Percentiles rank a stretch among this genome's conserved stretches.
phyloP scores from a whole-genome alignment of 1,140 invertebrate species.

The Aphelinus certus region DNA sequence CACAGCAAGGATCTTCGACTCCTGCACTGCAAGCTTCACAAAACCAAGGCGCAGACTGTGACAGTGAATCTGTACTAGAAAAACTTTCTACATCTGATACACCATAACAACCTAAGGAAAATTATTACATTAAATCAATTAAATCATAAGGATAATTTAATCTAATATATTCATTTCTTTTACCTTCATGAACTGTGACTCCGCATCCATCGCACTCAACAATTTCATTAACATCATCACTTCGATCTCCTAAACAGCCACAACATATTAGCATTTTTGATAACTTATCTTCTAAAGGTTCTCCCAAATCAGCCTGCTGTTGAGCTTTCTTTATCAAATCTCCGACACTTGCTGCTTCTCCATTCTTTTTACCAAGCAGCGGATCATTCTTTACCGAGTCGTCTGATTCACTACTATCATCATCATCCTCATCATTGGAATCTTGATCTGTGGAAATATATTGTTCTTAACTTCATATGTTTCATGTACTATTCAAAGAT shows the following conservation, averaged over 20 bases:
- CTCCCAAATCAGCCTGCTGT: conserved; percentile 58
- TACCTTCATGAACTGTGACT: conserved; percentile 94
- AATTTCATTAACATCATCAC: conserved; percentile 94
- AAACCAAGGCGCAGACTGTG: conserved; percentile 97
- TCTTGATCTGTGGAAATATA: conserved; percentile 25
- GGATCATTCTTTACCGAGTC: conserved; percentile 63
- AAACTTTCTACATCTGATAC: conserved; percentile 91
- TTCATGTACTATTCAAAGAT: conserved; percentile 4
- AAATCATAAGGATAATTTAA: neutral
- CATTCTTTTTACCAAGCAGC: conserved; percentile 66
- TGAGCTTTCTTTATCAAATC: conserved; percentile 68
- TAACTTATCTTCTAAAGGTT: conserved; percentile 62
- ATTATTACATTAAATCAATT: neutral
- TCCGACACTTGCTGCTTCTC: conserved; percentile 62
- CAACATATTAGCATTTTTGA: conserved; percentile 81
- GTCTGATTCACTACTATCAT: conserved; percentile 65
- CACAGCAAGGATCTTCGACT: conserved; percentile 84
- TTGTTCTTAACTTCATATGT: neutral
- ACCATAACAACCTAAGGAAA: conserved; percentile 85
- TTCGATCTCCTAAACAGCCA: conserved; percentile 91
- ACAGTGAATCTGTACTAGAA: conserved; percentile 88
- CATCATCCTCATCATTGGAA: conserved; percentile 55
- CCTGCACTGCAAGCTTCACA: conserved; percentile 97
- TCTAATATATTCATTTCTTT: neutral
- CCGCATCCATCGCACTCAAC: conserved; percentile 97